Evolutionary conservation across 1,140 invertebrate species (phyloP), one percentile per base, ranked within the genome.

Genomic region (Danaus melanippus): DNA sequence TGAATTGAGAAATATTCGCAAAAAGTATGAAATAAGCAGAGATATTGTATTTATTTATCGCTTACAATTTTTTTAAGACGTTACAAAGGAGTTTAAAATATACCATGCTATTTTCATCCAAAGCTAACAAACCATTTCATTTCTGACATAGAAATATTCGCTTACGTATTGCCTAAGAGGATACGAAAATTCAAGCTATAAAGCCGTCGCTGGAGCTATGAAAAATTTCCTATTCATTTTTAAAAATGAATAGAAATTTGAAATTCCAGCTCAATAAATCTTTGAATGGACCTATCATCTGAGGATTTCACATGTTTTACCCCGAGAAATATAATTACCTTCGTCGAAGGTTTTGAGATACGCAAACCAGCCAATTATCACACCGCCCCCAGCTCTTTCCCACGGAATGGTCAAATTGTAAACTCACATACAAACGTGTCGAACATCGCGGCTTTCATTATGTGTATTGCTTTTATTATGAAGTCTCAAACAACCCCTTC

Each of bases 291-390:
- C 60, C 62, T 71, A 73, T 73, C 58, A 74, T 68, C 70, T 55
- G 51, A 50, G 8, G 60, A 42, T 42, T 42, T 32, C 21, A 32
- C 21, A 32, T 32, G 61, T 56, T 60, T 56, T 39, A 42, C 55
- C 52, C 40, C 52, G 46, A 45, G 42, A 65, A 66, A 64, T 71
- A 53, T 76, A 80, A 81, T 84, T 79, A 76, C 53, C 67, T 73
- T 73, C 65, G 71, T 74, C 67, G 58, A 58, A 73, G 68, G 73
- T 71, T 71, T 68, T 57, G 64, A 63, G 71, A 70, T 76, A 76
- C 73, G 69, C 74, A 72, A 79, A 77, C 78, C 67, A 70, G 69
- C 65, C 67, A 80, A 80, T 82, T 84, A 84, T 78, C 80, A 69
- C 67, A 58, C 73, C 67, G 71, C 76, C 76, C 57, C 64, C 68